Evolutionary conservation across 1,140 invertebrate genomes (phyloP).

Genomic region (Lineus longissimus): DNA sequence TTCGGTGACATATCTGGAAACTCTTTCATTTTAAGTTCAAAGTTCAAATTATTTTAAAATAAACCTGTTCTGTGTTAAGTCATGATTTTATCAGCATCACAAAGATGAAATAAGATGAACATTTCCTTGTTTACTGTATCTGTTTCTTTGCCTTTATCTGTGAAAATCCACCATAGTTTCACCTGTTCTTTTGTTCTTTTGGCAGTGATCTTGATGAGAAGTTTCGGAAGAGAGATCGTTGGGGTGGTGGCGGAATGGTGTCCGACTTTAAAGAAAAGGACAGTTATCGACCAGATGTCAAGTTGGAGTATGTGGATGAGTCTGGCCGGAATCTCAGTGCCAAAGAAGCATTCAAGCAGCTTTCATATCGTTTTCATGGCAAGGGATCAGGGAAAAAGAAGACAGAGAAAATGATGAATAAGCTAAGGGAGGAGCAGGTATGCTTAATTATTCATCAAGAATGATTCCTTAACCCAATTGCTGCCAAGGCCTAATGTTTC

Average conservation of each 20-base stretch:
- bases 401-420: constrained; percentile 93
- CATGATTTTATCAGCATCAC: no score
- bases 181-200: constrained; percentile 12
- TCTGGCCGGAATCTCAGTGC: constrained; percentile 82
- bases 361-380: constrained; percentile 98
- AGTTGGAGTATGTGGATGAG: constrained; percentile 97
- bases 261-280: constrained; percentile 93
- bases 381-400: constrained; percentile 99
- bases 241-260: constrained; percentile 70
- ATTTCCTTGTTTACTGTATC: background rate
- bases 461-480: background rate
- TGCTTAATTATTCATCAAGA: no score
- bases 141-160: background rate
- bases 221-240: constrained; percentile 68
- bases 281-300: constrained; percentile 89
- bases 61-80: no score
- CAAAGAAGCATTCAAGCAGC: constrained; percentile 88
- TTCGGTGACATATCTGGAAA: no score
- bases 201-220: constrained; percentile 78
- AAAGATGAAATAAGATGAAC: no score
- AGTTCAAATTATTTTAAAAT: no score
- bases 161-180: no score
- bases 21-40: no score
- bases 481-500: background rate
- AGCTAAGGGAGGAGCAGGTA: constrained; percentile 87